Conservation (phyloP, 2,113 vertebrate species). For the Carassius carassius region DNA sequence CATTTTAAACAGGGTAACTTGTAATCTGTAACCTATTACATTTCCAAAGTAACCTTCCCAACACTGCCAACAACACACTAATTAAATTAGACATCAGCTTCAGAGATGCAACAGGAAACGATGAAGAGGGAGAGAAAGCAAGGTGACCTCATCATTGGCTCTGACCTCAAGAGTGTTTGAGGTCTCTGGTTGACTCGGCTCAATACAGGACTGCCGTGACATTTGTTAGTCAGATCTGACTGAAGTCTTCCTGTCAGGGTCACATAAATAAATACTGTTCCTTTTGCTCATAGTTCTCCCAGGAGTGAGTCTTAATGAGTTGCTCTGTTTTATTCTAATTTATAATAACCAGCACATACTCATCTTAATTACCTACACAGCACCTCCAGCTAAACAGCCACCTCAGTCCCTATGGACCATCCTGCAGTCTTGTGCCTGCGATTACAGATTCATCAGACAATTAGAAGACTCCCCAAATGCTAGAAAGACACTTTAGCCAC, state of each 20-base stretch:
- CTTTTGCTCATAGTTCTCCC: constrained; percentile 25
- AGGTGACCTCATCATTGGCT: neutral
- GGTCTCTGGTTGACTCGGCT: neutral
- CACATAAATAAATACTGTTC: constrained; percentile 28
- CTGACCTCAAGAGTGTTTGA: neutral
- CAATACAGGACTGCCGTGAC: neutral
- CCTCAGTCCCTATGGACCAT: constrained; percentile 39
- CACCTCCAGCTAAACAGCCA: constrained; percentile 48
- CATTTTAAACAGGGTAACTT: too few relatives aligned
- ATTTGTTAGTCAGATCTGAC: constrained; percentile 14
- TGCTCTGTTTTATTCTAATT: constrained; percentile 49
- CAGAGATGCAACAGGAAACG: constrained; percentile 37
- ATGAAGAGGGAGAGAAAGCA: constrained; percentile 21
- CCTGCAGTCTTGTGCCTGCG: constrained; percentile 20
- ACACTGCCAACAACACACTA: constrained; percentile 60
- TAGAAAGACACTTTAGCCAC: neutral
- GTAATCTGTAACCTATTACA: too few relatives aligned
- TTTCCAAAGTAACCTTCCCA: too few relatives aligned
- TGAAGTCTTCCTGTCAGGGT: constrained; percentile 5
- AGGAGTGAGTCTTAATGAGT: constrained; percentile 47
- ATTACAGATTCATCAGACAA: constrained; percentile 45
- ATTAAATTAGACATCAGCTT: constrained; percentile 66
- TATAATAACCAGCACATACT: constrained; percentile 40
- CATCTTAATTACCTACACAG: constrained; percentile 52
- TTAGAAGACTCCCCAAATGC: constrained; percentile 15